A percentile compares a stretch with the other conserved stretches of the same genome.
Evolutionary conservation across 2,113 vertebrate genomes (phyloP).

Genomic region (Falcunculus frontatus): DNA sequence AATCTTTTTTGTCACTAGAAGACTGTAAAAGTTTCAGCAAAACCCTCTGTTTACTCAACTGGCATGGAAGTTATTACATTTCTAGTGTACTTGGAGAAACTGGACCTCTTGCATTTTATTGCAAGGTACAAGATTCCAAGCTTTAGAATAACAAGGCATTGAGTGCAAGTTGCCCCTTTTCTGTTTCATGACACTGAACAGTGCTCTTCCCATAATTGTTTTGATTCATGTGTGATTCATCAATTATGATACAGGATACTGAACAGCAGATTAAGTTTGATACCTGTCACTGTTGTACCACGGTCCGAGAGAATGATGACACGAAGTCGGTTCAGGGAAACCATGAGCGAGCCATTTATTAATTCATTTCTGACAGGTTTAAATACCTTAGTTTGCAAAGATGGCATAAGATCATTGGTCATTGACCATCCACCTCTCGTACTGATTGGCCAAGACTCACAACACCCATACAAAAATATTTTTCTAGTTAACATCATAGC

Average conservation of each 20-base stretch:
- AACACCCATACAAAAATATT: too few relatives aligned
- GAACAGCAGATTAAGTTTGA: background rate
- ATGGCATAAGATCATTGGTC: too few relatives aligned
- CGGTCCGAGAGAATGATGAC: too few relatives aligned
- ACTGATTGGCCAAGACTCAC: too few relatives aligned
- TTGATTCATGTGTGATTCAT: background rate
- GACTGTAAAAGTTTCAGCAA: background rate
- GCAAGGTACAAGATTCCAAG: background rate
- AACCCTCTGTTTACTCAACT: background rate
- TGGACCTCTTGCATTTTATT: background rate
- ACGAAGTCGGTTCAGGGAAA: too few relatives aligned
- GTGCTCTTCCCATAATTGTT: background rate
- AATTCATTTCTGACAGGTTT: too few relatives aligned
- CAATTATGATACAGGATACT: background rate
- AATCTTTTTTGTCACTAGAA: background rate
- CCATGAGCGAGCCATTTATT: too few relatives aligned
- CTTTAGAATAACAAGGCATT: background rate
- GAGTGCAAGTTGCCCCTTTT: background rate
- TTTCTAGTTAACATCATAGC: too few relatives aligned
- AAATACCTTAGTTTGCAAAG: too few relatives aligned
- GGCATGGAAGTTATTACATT: background rate
- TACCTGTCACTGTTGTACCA: too few relatives aligned
- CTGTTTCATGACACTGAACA: background rate
- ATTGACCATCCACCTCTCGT: too few relatives aligned
- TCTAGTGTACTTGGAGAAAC: background rate